phyloP scores from a whole-genome alignment of 1,140 invertebrate genomes.

The Plodia interpunctella region DNA sequence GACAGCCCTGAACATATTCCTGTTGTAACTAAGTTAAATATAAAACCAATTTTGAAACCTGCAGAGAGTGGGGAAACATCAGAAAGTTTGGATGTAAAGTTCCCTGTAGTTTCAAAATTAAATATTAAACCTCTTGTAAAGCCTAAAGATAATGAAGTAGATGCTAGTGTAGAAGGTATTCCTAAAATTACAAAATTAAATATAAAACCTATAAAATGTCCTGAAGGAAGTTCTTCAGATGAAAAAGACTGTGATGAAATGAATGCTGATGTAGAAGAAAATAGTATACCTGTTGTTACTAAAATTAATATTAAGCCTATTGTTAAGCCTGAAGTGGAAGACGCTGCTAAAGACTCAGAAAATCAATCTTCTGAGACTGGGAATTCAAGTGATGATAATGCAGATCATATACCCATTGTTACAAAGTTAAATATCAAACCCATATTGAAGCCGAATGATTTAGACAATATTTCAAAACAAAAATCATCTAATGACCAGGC shows the following conservation, averaged over 20 bases:
- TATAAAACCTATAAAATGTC: conserved; percentile 65
- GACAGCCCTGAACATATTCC: conserved; percentile 60
- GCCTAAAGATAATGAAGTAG: conserved; percentile 69
- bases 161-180: conserved; percentile 63
- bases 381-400: conserved; percentile 67
- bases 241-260: conserved; percentile 67
- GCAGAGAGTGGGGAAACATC: conserved; percentile 48
- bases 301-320: conserved; percentile 74
- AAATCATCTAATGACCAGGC: conserved; percentile 43
- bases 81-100: conserved; percentile 50
- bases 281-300: conserved; percentile 71
- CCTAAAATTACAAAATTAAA: conserved; percentile 72
- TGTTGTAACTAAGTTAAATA: conserved; percentile 69
- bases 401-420: conserved; percentile 58
- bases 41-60: conserved; percentile 69
- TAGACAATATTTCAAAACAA: conserved; percentile 32
- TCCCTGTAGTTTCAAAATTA: conserved; percentile 73
- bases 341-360: conserved; percentile 55
- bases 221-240: conserved; percentile 57
- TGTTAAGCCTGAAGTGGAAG: conserved; percentile 60
- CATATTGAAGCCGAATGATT: conserved; percentile 48
- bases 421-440: conserved; percentile 63
- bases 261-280: conserved; percentile 55
- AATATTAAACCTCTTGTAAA: conserved; percentile 71
- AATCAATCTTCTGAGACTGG: conserved; percentile 65